Conservation (phyloP, 2,888 invertebrate species). For the Eulithis testata region DNA sequence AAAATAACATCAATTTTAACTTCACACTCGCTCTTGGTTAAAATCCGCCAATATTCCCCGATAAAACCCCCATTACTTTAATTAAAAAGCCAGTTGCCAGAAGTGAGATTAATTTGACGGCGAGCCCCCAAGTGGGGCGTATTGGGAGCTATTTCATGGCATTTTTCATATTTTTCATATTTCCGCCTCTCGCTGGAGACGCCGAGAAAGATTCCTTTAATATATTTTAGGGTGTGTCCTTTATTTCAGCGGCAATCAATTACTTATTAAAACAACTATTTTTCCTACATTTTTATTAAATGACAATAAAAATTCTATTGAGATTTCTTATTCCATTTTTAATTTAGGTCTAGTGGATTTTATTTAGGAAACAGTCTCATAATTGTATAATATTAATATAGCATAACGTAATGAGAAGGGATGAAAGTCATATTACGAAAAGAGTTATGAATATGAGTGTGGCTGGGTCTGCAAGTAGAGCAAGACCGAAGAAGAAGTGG, state of each 20-base stretch:
- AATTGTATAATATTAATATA: too few species aligned
- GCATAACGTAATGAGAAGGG: too few species aligned
- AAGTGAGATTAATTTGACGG: slow-evolving; percentile 27
- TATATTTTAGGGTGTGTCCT: slow-evolving; percentile 35
- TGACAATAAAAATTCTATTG: too few species aligned
- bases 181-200: slow-evolving; percentile 12
- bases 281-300: too few species aligned
- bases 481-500: too few species aligned
- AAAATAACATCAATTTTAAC: slow-evolving; percentile 10
- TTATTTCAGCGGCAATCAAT: background rate
- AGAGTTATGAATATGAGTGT: too few species aligned
- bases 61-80: slow-evolving; percentile 27
- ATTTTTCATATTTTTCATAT: slow-evolving; percentile 39
- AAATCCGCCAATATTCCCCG: slow-evolving; percentile 14
- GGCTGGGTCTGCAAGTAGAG: too few species aligned
- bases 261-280: too few species aligned
- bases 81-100: slow-evolving; percentile 19
- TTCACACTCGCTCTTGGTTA: background rate
- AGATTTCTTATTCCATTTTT: too few species aligned
- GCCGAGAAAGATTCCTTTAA: slow-evolving; percentile 44
- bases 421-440: too few species aligned
- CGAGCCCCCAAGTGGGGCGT: slow-evolving; percentile 8
- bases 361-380: too few species aligned
- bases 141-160: slow-evolving; percentile 29
- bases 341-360: too few species aligned